These are phyloP conservation scores for Orius laevigatus DNA, from an alignment of 1,140 invertebrate species.

Conservation along the genomic window DNA sequence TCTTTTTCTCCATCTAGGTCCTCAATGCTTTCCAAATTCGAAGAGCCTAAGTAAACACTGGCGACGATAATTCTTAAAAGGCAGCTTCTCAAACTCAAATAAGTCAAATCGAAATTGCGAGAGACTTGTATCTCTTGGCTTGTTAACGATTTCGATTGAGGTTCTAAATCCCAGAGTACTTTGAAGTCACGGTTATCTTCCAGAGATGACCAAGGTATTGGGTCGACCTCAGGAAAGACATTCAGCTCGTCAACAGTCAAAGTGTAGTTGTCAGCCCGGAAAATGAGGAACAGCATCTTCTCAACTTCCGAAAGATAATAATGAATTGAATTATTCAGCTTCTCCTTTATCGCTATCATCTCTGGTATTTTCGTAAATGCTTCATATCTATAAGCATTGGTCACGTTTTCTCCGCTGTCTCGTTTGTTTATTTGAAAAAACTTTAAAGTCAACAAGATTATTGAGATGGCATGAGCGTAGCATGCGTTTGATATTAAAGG, in stretches of 20 bases:
- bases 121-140: slow-evolving; percentile 12
- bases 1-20: background rate
- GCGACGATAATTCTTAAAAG: slow-evolving; percentile 11
- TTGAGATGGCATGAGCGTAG: slow-evolving; percentile 40
- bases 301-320: slow-evolving; percentile 59
- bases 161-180: slow-evolving; percentile 21
- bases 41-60: background rate
- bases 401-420: slow-evolving; percentile 81
- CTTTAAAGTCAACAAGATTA: slow-evolving; percentile 54
- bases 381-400: slow-evolving; percentile 83
- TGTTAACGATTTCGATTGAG: slow-evolving; percentile 10
- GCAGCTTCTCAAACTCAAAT: slow-evolving; percentile 15
- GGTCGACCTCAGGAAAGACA: slow-evolving; percentile 31
- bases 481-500: slow-evolving; percentile 49
- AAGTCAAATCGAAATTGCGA: slow-evolving; percentile 14
- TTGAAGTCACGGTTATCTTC: slow-evolving; percentile 42
- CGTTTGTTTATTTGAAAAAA: slow-evolving; percentile 77
- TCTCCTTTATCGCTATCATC: slow-evolving; percentile 68
- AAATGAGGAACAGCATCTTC: slow-evolving; percentile 58
- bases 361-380: slow-evolving; percentile 85
- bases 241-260: slow-evolving; percentile 24
- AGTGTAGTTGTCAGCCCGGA: slow-evolving; percentile 31
- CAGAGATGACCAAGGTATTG: slow-evolving; percentile 32
- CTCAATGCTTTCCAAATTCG: background rate
- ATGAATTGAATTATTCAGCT: slow-evolving; percentile 68